Evolutionary conservation across 2,888 invertebrate species (phyloP).

Genomic region (Timema cristinae): DNA sequence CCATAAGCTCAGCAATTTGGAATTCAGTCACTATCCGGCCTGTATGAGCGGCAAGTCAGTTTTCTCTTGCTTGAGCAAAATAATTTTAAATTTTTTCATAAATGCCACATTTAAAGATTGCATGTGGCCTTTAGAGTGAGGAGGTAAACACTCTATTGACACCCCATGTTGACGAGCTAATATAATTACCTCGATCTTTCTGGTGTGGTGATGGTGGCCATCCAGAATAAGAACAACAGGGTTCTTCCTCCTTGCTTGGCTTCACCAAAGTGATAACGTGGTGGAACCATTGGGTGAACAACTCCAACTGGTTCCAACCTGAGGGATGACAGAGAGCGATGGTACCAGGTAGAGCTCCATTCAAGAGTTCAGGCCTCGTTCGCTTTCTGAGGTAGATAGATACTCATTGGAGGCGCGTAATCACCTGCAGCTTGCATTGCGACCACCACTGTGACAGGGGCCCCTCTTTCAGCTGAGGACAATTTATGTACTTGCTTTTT

Average conservation of each 20-base stretch:
- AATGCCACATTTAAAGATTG: conserved; percentile 2
- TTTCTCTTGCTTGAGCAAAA: not conserved
- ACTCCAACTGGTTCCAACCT: conserved; percentile 27
- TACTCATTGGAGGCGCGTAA: conserved; percentile 39
- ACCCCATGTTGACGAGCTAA: conserved; percentile 1
- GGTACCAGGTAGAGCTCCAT: conserved; percentile 38
- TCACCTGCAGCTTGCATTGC: conserved; percentile 32
- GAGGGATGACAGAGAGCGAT: conserved; percentile 36
- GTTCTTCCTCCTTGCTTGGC: not conserved
- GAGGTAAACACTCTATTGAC: conserved; percentile 6
- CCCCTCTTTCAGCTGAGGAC: conserved; percentile 40
- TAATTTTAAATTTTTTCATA: not conserved
- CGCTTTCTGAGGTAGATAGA: conserved; percentile 41
- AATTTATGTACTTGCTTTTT: conserved; percentile 37
- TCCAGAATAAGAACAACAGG: not conserved
- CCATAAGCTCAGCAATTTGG: conserved; percentile 8
- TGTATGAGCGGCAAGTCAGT: not conserved
- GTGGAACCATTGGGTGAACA: conserved; percentile 2
- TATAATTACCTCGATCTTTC: not conserved
- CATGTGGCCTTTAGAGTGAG: not conserved
- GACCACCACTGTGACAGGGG: conserved; percentile 36
- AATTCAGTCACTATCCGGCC: not conserved
- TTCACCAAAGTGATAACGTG: not conserved
- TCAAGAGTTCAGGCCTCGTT: conserved; percentile 37
- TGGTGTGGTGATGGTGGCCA: not conserved